A percentile compares a stretch with the other conserved stretches of the same genome.
Evolutionary conservation across 2,797 vertebrate species (phyloP).

Genomic region (Anguilla megastoma): DNA sequence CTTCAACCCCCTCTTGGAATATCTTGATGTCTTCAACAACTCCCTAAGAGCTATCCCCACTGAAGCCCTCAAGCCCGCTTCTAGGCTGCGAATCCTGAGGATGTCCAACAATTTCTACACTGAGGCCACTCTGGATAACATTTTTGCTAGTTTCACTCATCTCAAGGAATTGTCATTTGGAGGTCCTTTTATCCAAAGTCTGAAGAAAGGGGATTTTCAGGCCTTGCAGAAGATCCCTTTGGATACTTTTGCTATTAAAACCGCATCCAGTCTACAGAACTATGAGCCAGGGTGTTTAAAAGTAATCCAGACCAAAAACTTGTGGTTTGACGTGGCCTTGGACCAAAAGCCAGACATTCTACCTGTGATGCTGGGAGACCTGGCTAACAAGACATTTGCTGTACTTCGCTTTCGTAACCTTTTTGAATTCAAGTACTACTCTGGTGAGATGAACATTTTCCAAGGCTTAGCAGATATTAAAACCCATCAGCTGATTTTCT

Average conservation of each 20-base stretch:
- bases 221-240: slow-evolving; percentile 65
- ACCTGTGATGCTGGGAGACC: slow-evolving; percentile 69
- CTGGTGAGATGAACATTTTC: slow-evolving; percentile 68
- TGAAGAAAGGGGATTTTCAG: slow-evolving; percentile 69
- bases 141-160: slow-evolving; percentile 63
- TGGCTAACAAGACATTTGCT: slow-evolving; percentile 69
- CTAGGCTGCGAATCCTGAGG: slow-evolving; percentile 62
- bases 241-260: slow-evolving; percentile 75
- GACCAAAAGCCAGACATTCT: slow-evolving; percentile 66
- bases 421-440: slow-evolving; percentile 82
- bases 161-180: slow-evolving; percentile 76
- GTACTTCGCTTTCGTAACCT: slow-evolving; percentile 79
- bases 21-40: slow-evolving; percentile 80
- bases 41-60: slow-evolving; percentile 73
- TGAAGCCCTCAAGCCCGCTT: slow-evolving; percentile 63
- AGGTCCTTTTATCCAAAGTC: slow-evolving; percentile 65
- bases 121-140: slow-evolving; percentile 53
- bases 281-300: slow-evolving; percentile 78
- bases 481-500: slow-evolving; percentile 68
- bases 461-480: slow-evolving; percentile 60
- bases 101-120: slow-evolving; percentile 83
- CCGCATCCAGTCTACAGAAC: slow-evolving; percentile 65
- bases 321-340: slow-evolving; percentile 78
- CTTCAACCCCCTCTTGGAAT: slow-evolving; percentile 66
- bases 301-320: slow-evolving; percentile 62